phyloP scores from a whole-genome alignment of 2,797 vertebrate species.

The Coreius guichenoti region DNA sequence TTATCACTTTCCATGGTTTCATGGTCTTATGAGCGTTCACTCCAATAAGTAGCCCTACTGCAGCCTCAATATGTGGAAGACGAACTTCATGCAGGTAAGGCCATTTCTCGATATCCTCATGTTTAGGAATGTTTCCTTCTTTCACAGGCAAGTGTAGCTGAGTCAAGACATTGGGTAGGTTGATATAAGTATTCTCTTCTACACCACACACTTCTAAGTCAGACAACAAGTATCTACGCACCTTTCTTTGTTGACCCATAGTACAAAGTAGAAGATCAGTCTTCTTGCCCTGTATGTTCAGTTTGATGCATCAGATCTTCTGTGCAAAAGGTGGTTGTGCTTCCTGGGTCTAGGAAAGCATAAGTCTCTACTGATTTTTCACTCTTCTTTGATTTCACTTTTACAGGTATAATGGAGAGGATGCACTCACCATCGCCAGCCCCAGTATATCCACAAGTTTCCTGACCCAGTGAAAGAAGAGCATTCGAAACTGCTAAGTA shows the following conservation, averaged over 20 bases:
- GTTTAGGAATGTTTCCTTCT: background rate
- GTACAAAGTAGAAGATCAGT: constrained; percentile 29
- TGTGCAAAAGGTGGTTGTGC: constrained; percentile 42
- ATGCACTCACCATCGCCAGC: constrained; percentile 15
- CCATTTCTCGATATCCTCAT: constrained; percentile 1
- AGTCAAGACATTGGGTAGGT: background rate
- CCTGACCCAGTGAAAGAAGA: background rate
- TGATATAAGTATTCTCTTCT: background rate
- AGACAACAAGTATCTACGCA: background rate
- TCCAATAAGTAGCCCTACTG: too few relatives aligned
- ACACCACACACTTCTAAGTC: constrained; percentile 11
- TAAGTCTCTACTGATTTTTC: constrained; percentile 18
- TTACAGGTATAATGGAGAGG: constrained; percentile 17
- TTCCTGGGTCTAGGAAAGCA: constrained; percentile 31
- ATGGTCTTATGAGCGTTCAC: too few relatives aligned
- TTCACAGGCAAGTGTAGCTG: background rate
- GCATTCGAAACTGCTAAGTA: background rate
- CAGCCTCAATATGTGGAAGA: constrained; percentile 20
- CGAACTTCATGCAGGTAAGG: background rate
- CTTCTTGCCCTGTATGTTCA: constrained; percentile 30
- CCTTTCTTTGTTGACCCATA: constrained; percentile 18
- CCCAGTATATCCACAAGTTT: constrained; percentile 27
- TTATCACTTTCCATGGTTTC: too few relatives aligned
- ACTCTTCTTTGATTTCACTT: constrained; percentile 42
- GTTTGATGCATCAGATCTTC: constrained; percentile 20